Evolutionary conservation across 1,140 invertebrate genomes (phyloP), one percentile per base, ranked within the genome.

Genomic region (Portunus trituberculatus): DNA sequence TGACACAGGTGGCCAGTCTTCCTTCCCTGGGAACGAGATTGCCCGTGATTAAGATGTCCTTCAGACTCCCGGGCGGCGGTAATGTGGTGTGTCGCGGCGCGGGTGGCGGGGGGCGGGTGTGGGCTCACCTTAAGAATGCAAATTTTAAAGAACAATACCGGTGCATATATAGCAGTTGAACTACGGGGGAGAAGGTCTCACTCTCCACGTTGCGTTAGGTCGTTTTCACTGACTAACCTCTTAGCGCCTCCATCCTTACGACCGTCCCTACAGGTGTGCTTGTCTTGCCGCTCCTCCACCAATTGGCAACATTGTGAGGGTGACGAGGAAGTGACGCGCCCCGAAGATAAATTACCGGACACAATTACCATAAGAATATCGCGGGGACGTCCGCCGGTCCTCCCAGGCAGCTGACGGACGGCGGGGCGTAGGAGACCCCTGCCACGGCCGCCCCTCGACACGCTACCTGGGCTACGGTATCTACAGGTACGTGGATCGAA

Each of bases 291-390:
- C 31, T 12, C 10, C 31, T n/a, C 86, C 16, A 88, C 32, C 86
- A 88, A 88, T 88, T 88, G 86, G 86, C 45, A 88, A 88, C 86
- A 88, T 88, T 88, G 86, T 88, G 86, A 45, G 86, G 86, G 86
- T 88, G 86, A 88, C 86, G 86, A 88, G 86, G 31, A 88, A 88
- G 86, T 46, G 86, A 88, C 86, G 86, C 86, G 31, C 86, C 32
- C 86, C 86, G 86, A 88, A 88, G 86, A 88, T 88, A 45, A 88
- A 88, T 88, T 88, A 46, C 86, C 86, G 86, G 86, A 88, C 86
- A 46, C 86, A 46, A 88, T 88, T 88, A 45, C 86, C 86, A 88
- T 88, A 88, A 88, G 32, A 88, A 88, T 45, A 46, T 88, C 32
- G 4, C 32, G 12, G 45, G 86, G 86, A 46, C 86, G 86, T 88